Evolutionary conservation across 2,888 invertebrate genomes (phyloP).

Genomic region (Mythimna vitellina): DNA sequence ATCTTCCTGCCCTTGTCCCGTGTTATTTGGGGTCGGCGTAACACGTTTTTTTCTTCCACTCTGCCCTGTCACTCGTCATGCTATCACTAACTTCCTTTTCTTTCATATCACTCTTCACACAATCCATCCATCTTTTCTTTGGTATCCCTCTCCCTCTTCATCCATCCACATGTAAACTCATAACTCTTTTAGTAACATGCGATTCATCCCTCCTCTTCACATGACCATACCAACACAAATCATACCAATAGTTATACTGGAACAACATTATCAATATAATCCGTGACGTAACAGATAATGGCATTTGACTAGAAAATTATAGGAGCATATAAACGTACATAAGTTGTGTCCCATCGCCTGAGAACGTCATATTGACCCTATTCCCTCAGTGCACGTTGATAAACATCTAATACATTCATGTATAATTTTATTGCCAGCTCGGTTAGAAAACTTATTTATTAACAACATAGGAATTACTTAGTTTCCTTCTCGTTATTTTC

Average conservation of each 20-base stretch:
- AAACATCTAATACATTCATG: conserved; percentile 61
- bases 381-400: conserved; percentile 56
- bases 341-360: conserved; percentile 57
- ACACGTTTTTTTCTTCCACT: too few species aligned
- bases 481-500: conserved; percentile 53
- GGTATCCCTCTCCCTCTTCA: too few species aligned
- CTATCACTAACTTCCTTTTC: too few species aligned
- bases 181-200: too few species aligned
- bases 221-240: too few species aligned
- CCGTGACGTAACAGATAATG: conserved; percentile 37
- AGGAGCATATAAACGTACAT: conserved; percentile 34
- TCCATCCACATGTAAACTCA: too few species aligned
- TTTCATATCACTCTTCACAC: too few species aligned
- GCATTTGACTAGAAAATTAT: conserved; percentile 45
- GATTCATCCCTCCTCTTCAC: too few species aligned
- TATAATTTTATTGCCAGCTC: conserved; percentile 59
- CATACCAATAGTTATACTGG: conserved; percentile 10
- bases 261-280: conserved; percentile 18
- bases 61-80: too few species aligned
- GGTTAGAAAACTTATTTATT: conserved; percentile 60
- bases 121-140: too few species aligned
- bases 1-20: too few species aligned
- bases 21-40: too few species aligned
- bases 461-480: conserved; percentile 54
- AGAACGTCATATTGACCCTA: conserved; percentile 60